Percentiles rank a stretch among this genome's conserved stretches.
phyloP scores from a whole-genome alignment of 2,797 vertebrate genomes.

The Scarus forsteni region DNA sequence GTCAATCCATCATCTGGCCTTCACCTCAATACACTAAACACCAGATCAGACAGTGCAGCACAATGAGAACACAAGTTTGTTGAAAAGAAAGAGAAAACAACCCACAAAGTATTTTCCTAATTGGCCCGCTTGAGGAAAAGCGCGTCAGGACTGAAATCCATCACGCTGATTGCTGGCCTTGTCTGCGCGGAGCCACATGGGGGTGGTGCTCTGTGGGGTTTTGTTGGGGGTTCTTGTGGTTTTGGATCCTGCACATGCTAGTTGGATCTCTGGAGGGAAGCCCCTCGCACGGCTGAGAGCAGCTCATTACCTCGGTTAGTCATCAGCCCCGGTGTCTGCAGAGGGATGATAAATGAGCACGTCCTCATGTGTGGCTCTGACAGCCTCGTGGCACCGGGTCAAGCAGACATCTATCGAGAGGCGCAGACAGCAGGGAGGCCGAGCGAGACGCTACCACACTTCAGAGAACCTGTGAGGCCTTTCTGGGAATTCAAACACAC shows the following conservation, averaged over 20 bases:
- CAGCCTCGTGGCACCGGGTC: conserved; percentile 60
- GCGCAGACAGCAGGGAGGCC: conserved; percentile 23
- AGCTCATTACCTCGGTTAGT: conserved; percentile 75
- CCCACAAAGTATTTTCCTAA: conserved; percentile 63
- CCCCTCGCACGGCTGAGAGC: conserved; percentile 54
- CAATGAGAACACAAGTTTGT: conserved; percentile 51
- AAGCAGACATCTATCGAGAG: conserved; percentile 37
- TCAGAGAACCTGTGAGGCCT: conserved; percentile 18
- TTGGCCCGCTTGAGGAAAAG: conserved; percentile 70
- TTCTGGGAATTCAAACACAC: conserved; percentile 33
- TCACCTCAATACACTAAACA: conserved; percentile 15
- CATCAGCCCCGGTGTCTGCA: conserved; percentile 68
- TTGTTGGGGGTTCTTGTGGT: conserved; percentile 67
- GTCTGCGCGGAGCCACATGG: conserved; percentile 62
- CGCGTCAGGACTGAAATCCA: conserved; percentile 74
- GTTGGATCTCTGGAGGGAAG: conserved; percentile 70
- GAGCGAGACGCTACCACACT: conserved; percentile 19
- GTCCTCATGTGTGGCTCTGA: conserved; percentile 58
- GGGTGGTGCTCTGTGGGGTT: conserved; percentile 54
- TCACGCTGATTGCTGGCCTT: conserved; percentile 76
- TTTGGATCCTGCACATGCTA: conserved; percentile 68
- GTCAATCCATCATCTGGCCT: conserved; percentile 49
- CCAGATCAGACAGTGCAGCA: conserved; percentile 28
- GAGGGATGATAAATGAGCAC: conserved; percentile 77
- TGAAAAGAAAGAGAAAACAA: conserved; percentile 35